Percentiles rank a stretch among this genome's conserved stretches.
Conservation (phyloP, 2,113 vertebrate species). For the human region GRCh38 chr6:22107001-22107500, state of each 20-base stretch:
- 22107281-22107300: constrained; percentile 40
- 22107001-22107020: not conserved
- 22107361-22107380: constrained; percentile 22
- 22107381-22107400: constrained; percentile 43
- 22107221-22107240: constrained; percentile 62
- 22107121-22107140: constrained; percentile 57
- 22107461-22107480: constrained; percentile 33
- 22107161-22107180: constrained; percentile 60
- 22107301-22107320: not conserved
- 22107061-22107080: constrained; percentile 59
- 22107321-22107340: not conserved
- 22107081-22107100: constrained; percentile 60
- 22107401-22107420: constrained; percentile 41
- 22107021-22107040: not conserved
- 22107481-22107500: constrained; percentile 23
- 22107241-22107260: constrained; percentile 62
- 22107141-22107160: constrained; percentile 72
- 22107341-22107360: constrained; percentile 52
- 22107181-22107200: not conserved
- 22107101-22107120: constrained; percentile 65
- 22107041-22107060: constrained; percentile 64
- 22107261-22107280: constrained; percentile 58
- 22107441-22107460: constrained; percentile 11
- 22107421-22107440: constrained; percentile 48
- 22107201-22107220: constrained; percentile 53